A percentile compares a stretch with the other conserved stretches of the same genome.
These are phyloP conservation scores for Pantherophis alleghaniensis DNA, from an alignment of 2,797 vertebrate genomes.

Conservation along the genomic window DNA sequence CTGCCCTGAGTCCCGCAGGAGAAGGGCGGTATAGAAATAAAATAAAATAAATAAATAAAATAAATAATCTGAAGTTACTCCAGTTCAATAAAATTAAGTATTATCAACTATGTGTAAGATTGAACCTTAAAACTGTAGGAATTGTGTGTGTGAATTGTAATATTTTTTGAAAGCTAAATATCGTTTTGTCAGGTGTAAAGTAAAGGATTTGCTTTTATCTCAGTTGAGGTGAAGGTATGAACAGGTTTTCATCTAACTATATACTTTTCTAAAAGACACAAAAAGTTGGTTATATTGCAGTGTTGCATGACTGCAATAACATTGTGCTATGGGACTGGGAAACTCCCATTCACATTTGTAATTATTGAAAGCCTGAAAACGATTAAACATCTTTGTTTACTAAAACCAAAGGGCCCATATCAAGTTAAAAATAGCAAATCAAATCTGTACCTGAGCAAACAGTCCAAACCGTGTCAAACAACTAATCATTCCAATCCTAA, in stretches of 20 bases:
- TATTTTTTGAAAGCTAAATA: slow-evolving; percentile 18
- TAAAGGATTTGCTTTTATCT: not conserved
- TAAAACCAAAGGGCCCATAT: not conserved
- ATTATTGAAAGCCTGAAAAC: not conserved
- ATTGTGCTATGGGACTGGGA: not conserved
- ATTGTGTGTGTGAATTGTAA: slow-evolving; percentile 31
- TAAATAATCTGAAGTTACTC: not conserved
- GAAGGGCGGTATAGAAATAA: no score
- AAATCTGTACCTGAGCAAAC: not conserved
- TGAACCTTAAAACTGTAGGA: slow-evolving; percentile 18
- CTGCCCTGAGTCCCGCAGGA: no score
- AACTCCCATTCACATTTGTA: not conserved
- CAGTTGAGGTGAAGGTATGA: slow-evolving; percentile 10
- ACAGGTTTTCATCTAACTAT: not conserved
- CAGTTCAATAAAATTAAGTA: not conserved
- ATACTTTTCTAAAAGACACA: not conserved
- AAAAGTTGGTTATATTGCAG: not conserved
- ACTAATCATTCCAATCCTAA: not conserved
- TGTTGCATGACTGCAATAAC: not conserved
- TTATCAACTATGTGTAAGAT: not conserved
- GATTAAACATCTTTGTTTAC: not conserved
- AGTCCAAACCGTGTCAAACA: not conserved
- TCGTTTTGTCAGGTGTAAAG: slow-evolving; percentile 29
- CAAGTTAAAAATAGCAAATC: not conserved
- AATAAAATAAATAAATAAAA: no score